A percentile compares a stretch with the other conserved stretches of the same genome.
Evolutionary conservation across 2,888 invertebrate genomes (phyloP).

Genomic region (Zaprionus bogoriensis): DNA sequence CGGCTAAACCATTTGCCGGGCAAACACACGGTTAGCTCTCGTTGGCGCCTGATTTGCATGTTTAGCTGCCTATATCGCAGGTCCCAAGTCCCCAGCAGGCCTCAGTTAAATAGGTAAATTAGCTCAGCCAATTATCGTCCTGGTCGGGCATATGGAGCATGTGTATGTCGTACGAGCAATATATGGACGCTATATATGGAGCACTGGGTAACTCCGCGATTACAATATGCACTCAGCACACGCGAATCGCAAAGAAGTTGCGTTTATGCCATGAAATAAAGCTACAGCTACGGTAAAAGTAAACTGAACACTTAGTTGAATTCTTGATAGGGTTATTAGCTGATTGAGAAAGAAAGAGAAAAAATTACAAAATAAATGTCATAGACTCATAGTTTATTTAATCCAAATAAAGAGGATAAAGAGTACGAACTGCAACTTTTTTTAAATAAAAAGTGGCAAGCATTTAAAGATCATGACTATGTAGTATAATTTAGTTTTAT

Average conservation of each 20-base stretch:
- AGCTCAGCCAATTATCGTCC: constrained; percentile 65
- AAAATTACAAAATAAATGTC: no score
- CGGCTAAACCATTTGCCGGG: constrained; percentile 4
- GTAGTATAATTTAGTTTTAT: no score
- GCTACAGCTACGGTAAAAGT: no score
- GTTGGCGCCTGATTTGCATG: constrained; percentile 62
- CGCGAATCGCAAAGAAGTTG: constrained; percentile 19
- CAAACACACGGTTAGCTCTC: constrained; percentile 44
- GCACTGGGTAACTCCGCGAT: constrained; percentile 34
- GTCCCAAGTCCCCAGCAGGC: not conserved
- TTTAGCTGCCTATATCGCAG: no score
- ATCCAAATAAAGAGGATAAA: no score
- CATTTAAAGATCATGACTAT: no score
- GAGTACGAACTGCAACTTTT: no score
- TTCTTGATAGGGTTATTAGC: no score
- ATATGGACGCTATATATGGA: constrained; percentile 39
- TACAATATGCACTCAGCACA: constrained; percentile 36
- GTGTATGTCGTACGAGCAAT: constrained; percentile 11
- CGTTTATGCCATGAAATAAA: constrained; percentile 30
- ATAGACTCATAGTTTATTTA: no score
- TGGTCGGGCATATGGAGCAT: constrained; percentile 31
- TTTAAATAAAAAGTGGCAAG: no score
- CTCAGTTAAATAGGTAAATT: constrained; percentile 69
- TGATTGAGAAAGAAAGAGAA: no score
- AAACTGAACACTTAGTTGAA: no score